A percentile compares a stretch with the other conserved stretches of the same genome.
phyloP scores from a whole-genome alignment of 2,888 invertebrate species.

The Drosophila cyrtoloma region DNA sequence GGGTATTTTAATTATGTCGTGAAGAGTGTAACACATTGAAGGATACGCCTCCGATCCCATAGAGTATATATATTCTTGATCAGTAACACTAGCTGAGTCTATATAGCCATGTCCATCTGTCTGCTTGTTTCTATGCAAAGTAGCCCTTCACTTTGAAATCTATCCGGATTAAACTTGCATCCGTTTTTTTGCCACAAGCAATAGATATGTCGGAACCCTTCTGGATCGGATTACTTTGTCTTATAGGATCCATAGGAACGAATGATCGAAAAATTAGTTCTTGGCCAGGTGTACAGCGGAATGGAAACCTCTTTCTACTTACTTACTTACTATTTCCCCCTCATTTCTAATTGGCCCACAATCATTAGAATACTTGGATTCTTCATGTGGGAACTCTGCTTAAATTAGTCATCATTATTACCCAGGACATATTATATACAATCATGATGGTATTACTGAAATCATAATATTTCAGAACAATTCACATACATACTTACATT shows the following conservation, averaged over 20 bases:
- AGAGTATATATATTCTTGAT: background rate
- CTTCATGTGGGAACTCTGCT: background rate
- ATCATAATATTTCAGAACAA: background rate
- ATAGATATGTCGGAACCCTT: too few relatives aligned
- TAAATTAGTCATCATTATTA: background rate
- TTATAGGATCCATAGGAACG: too few relatives aligned
- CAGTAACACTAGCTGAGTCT: background rate
- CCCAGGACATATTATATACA: background rate
- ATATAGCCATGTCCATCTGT: background rate
- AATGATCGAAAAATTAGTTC: too few relatives aligned
- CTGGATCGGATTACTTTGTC: background rate
- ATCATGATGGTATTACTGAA: background rate
- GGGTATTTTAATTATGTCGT: background rate
- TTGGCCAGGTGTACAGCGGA: too few relatives aligned
- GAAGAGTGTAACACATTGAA: background rate
- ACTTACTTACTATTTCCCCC: background rate
- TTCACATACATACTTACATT: background rate
- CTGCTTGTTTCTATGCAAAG: background rate
- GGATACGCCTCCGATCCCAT: background rate
- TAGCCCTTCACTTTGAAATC: background rate
- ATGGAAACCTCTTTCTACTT: background rate
- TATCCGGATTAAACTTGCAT: background rate
- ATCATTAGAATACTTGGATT: background rate
- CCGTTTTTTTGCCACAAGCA: background rate
- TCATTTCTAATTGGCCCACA: background rate